These are phyloP conservation scores for Alauda arvensis DNA, from an alignment of 2,797 vertebrate genomes.

Conservation along the genomic window DNA sequence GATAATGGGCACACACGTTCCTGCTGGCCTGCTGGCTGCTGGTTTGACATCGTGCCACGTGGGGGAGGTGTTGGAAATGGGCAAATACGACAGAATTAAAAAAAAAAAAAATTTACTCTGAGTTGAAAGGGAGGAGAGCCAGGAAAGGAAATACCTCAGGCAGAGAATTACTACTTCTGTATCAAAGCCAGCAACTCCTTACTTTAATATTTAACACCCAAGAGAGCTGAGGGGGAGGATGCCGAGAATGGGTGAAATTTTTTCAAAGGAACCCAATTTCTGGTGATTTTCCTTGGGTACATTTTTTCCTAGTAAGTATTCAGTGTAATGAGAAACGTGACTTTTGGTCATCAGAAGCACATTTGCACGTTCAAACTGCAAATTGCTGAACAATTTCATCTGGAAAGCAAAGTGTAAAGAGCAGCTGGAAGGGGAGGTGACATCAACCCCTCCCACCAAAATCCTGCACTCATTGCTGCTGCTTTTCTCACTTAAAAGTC, in stretches of 20 bases:
- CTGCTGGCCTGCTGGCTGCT: slow-evolving; percentile 25
- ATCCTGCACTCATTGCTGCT: not conserved
- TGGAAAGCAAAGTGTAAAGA: not conserved
- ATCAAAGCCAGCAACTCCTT: slow-evolving; percentile 47
- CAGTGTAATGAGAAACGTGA: not conserved
- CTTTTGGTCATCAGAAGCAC: not conserved
- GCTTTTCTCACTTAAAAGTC: not conserved
- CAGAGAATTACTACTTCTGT: slow-evolving; percentile 52
- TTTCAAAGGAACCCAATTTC: slow-evolving; percentile 40
- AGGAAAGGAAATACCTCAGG: slow-evolving; percentile 57
- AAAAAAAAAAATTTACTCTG: not conserved
- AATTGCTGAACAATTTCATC: not conserved
- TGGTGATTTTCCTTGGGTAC: not conserved
- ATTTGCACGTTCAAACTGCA: not conserved
- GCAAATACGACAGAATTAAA: slow-evolving; percentile 17
- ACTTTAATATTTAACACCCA: slow-evolving; percentile 56
- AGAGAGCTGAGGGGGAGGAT: slow-evolving; percentile 30
- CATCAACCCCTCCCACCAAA: not conserved
- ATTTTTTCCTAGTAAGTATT: slow-evolving; percentile 7
- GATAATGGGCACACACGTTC: not conserved
- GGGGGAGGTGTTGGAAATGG: slow-evolving; percentile 37
- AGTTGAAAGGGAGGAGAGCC: slow-evolving; percentile 37
- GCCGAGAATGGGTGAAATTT: slow-evolving; percentile 17
- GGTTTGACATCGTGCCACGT: slow-evolving; percentile 41
- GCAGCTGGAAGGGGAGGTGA: not conserved